Conservation (phyloP, 2,888 invertebrate species). For the Invenusta paracnida region DNA sequence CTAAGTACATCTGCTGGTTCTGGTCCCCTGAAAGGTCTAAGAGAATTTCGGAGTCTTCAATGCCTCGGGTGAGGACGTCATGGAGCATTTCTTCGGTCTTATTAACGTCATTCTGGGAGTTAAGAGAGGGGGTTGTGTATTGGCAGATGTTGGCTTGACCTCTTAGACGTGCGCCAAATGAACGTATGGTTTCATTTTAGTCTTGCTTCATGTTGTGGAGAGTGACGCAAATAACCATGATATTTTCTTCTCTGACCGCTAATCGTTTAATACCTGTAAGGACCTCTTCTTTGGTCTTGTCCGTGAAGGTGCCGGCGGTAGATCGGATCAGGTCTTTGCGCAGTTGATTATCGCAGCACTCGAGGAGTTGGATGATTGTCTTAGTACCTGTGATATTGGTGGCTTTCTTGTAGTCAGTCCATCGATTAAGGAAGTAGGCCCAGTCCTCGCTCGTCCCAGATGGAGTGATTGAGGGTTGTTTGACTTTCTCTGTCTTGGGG, state of each 20-base stretch:
- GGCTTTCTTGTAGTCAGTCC: conserved; percentile 41
- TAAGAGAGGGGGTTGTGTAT: conserved; percentile 35
- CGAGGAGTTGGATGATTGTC: background rate
- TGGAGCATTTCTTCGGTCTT: conserved; percentile 45
- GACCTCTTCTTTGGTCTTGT: conserved; percentile 43
- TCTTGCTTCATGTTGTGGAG: conserved; percentile 47
- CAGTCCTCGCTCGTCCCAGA: conserved; percentile 11
- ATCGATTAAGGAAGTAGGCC: conserved; percentile 40
- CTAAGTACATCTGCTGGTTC: too few species aligned
- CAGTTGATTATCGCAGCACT: background rate
- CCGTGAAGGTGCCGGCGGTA: background rate
- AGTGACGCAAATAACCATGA: conserved; percentile 46
- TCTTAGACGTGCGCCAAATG: conserved; percentile 45
- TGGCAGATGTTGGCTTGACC: conserved; percentile 47
- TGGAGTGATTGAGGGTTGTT: background rate
- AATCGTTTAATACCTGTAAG: conserved; percentile 44
- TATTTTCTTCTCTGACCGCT: conserved; percentile 47
- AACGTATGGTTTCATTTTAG: conserved; percentile 44
- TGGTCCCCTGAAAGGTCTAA: too few species aligned
- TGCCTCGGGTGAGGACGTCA: conserved; percentile 43
- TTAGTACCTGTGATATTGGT: background rate
- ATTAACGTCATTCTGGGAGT: conserved; percentile 45
- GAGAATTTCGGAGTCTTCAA: conserved; percentile 45
- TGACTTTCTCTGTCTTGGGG: background rate
- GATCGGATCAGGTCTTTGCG: conserved; percentile 50